phyloP scores from a whole-genome alignment of 2,113 vertebrate species.

The Spea multiplicata region DNA sequence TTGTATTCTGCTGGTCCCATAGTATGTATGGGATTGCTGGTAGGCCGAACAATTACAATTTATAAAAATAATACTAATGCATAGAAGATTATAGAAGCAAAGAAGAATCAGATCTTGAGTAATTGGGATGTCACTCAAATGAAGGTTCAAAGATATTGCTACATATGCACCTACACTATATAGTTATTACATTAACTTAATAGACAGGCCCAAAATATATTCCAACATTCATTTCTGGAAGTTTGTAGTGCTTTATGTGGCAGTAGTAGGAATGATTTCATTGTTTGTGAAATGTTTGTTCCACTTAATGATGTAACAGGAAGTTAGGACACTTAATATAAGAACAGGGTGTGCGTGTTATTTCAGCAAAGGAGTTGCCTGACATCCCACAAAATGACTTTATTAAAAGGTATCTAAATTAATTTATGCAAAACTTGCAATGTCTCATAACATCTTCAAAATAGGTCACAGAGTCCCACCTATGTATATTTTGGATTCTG shows the following conservation, averaged over 20 bases:
- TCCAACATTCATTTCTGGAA: neutral
- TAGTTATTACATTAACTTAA: too few relatives aligned
- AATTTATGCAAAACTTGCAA: slow-evolving; percentile 25
- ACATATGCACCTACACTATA: too few relatives aligned
- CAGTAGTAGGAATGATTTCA: neutral
- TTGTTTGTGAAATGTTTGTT: neutral
- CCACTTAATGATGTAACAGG: neutral
- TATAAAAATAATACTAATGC: too few relatives aligned
- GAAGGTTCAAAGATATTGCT: too few relatives aligned
- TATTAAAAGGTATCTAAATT: slow-evolving; percentile 29
- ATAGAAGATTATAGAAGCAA: too few relatives aligned
- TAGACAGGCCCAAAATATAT: too few relatives aligned
- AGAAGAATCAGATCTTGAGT: too few relatives aligned
- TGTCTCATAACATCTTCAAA: slow-evolving; percentile 5
- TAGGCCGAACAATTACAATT: too few relatives aligned
- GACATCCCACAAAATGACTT: slow-evolving; percentile 26
- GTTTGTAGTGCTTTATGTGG: neutral
- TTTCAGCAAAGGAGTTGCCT: slow-evolving; percentile 27
- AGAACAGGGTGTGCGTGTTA: slow-evolving; percentile 25
- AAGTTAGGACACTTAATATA: neutral
- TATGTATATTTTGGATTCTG: slow-evolving; percentile 2
- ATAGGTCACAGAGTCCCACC: slow-evolving; percentile 22
- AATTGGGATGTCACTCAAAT: too few relatives aligned
- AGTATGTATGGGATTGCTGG: too few relatives aligned
- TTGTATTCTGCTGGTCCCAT: too few relatives aligned